phyloP scores from a whole-genome alignment of 2,797 vertebrate species.

The Mormyrops boulengeri region DNA sequence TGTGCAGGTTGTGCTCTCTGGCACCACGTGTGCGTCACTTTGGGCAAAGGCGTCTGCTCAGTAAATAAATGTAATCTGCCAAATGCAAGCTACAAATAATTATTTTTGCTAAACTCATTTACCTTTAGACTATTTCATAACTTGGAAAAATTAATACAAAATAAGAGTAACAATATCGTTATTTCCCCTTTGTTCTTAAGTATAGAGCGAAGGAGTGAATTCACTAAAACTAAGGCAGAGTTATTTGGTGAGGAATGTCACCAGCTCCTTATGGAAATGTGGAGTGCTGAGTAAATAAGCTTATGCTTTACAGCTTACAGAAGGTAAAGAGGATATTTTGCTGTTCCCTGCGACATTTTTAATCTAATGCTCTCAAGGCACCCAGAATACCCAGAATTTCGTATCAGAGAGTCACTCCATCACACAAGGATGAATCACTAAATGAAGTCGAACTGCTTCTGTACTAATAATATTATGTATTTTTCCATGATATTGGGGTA shows the following conservation, averaged over 20 bases:
- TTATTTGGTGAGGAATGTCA: background rate
- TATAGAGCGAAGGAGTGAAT: background rate
- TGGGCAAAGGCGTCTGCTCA: background rate
- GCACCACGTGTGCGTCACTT: background rate
- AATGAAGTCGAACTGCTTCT: background rate
- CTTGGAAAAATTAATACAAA: background rate
- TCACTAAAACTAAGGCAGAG: background rate
- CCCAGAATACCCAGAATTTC: background rate
- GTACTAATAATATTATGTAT: background rate
- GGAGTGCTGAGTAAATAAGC: background rate
- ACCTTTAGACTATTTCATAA: background rate
- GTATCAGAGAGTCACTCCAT: background rate
- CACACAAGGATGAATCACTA: background rate
- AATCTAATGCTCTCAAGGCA: background rate
- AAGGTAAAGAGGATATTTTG: background rate
- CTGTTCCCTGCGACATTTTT: background rate
- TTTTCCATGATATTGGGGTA: background rate
- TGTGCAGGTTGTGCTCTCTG: background rate
- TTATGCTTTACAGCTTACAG: background rate
- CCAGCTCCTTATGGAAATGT: background rate
- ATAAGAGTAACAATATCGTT: background rate
- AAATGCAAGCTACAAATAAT: background rate
- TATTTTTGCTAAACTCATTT: background rate
- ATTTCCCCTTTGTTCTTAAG: background rate
- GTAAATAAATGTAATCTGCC: background rate